phyloP scores from a whole-genome alignment of 2,888 invertebrate genomes.

The Pyrrhosoma nymphula region DNA sequence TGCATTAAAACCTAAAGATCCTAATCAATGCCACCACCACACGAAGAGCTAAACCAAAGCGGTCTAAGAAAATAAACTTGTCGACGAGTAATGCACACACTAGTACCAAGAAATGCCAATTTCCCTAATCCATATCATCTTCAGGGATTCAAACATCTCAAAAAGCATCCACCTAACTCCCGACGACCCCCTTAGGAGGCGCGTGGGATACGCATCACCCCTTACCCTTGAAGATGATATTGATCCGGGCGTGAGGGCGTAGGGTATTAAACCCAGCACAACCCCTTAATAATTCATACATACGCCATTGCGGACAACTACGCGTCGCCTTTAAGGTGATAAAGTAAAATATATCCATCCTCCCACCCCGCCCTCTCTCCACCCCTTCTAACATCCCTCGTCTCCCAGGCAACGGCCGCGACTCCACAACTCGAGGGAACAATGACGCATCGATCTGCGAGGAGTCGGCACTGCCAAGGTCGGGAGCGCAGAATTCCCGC shows the following conservation, averaged over 20 bases:
- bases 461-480: conserved; percentile 13
- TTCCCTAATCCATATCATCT: too few relatives aligned
- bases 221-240: background rate
- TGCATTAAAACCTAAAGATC: too few relatives aligned
- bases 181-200: too few relatives aligned
- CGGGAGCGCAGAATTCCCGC: background rate
- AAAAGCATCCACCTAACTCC: too few relatives aligned
- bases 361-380: background rate
- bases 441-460: conserved; percentile 3
- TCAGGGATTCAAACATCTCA: too few relatives aligned
- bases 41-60: too few relatives aligned
- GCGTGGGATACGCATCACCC: too few relatives aligned
- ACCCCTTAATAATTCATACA: conserved; percentile 31
- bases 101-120: too few relatives aligned
- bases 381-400: background rate
- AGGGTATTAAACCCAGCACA: background rate
- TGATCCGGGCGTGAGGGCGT: background rate
- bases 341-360: background rate
- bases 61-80: too few relatives aligned
- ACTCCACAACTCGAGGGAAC: background rate
- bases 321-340: background rate
- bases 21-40: too few relatives aligned
- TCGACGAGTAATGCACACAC: too few relatives aligned
- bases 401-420: conserved; percentile 32
- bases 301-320: conserved; percentile 26